Evolutionary conservation across 2,888 invertebrate species (phyloP), one percentile per base, ranked within the genome.

Genomic region (Ashinkailepas kermadecensis): DNA sequence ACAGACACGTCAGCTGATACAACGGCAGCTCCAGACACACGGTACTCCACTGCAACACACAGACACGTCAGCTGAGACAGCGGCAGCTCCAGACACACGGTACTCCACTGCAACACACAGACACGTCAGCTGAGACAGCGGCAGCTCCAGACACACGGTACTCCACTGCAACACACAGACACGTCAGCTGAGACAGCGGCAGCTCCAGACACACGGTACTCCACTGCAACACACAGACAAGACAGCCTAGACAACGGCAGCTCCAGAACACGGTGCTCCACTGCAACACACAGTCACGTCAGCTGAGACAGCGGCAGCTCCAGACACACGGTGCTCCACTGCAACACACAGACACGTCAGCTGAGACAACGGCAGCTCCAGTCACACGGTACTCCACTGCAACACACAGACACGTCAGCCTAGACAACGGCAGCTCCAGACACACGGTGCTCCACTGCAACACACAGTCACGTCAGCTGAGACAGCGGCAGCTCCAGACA

Each of bases 341-440:
- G 65, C 58, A 9, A 13, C 10, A 58, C 58, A 58, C 58, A 58
- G 58, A 58, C 10, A n/a, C n/a, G 58, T 58, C 58, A 58, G 58
- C n/a, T n/a, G n/a, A 58, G 10, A 58, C 58, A 58, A 9, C 58
- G 58, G n/a, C n/a, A 58, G 58, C 10, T 11, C 13, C 58, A 58
- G 58, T 11, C 58, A 58, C 58, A 58, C 58, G 10, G 58, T 58
- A 13, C 58, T 11, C 58, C 58, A 58, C 58, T 58, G 58, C 58
- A 9, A 13, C 10, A 58, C 58, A 84, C 81, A 81, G 81, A 83
- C 82, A 57, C n/a, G n/a, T n/a, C n/a, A n/a, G n/a, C n/a, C n/a
- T n/a, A n/a, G n/a, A n/a, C n/a, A n/a, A n/a, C n/a, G n/a, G n/a
- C n/a, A n/a, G n/a, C n/a, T n/a, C 80, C 58, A 58, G 58, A 58